Conservation (phyloP, 2,888 invertebrate species). For the Drosophila cognata region DNA sequence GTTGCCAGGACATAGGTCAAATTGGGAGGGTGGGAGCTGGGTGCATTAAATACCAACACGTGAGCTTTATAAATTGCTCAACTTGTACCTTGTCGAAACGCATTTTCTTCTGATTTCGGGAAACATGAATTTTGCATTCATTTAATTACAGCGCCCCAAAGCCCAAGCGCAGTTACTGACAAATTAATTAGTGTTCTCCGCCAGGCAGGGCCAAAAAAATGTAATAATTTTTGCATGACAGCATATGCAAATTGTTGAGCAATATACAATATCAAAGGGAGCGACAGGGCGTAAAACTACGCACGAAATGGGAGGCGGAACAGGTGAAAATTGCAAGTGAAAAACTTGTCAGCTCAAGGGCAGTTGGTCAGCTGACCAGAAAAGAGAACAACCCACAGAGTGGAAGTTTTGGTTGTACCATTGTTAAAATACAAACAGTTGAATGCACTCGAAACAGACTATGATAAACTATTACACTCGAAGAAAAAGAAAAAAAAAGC, state of each 20-base stretch:
- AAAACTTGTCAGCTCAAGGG: slow-evolving; percentile 60
- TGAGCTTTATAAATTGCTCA: slow-evolving; percentile 67
- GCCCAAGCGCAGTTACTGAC: slow-evolving; percentile 3
- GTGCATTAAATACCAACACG: slow-evolving; percentile 69
- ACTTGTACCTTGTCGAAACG: slow-evolving; percentile 74
- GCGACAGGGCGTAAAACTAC: slow-evolving; percentile 55
- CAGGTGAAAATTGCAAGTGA: slow-evolving; percentile 51
- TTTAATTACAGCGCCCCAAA: slow-evolving; percentile 73
- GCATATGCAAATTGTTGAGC: slow-evolving; percentile 74
- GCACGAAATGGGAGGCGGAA: not conserved
- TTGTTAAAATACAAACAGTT: slow-evolving; percentile 79
- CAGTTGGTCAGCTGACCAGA: slow-evolving; percentile 73
- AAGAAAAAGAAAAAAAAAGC: not conserved
- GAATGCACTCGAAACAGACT: slow-evolving; percentile 59
- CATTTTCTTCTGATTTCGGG: slow-evolving; percentile 70
- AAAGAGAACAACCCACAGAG: slow-evolving; percentile 10
- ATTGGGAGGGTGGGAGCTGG: not conserved
- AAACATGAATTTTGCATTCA: slow-evolving; percentile 82
- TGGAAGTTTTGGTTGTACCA: slow-evolving; percentile 18
- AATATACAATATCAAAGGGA: slow-evolving; percentile 68
- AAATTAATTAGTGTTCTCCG: slow-evolving; percentile 71
- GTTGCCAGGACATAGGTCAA: slow-evolving; percentile 25
- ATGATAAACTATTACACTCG: slow-evolving; percentile 3
- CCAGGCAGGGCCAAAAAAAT: slow-evolving; percentile 30
- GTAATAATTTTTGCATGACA: slow-evolving; percentile 80